phyloP scores from a whole-genome alignment of 2,888 invertebrate genomes.

The Entomobrya multifasciata region DNA sequence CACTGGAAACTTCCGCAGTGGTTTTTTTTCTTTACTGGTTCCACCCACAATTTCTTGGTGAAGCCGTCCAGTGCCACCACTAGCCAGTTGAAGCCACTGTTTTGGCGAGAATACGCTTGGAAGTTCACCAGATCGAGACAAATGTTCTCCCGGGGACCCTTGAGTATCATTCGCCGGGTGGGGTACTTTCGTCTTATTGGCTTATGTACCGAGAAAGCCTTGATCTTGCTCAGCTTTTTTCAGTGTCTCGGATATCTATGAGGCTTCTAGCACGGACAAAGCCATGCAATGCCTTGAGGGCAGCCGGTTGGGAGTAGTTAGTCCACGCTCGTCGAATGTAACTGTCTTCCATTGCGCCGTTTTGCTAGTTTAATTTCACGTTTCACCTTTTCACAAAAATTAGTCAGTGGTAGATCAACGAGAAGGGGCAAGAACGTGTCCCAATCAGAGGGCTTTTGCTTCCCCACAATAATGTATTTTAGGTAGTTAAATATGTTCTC shows the following conservation, averaged over 20 bases:
- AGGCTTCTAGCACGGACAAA: not conserved
- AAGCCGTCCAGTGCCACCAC: not conserved
- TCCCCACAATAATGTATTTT: not conserved
- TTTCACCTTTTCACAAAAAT: not conserved
- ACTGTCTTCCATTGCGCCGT: not conserved
- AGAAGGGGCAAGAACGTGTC: not conserved
- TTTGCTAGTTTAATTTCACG: not conserved
- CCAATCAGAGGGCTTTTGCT: not conserved
- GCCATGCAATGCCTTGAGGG: not conserved
- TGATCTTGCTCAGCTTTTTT: not conserved
- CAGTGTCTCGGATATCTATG: not conserved
- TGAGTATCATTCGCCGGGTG: not conserved
- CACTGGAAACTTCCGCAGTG: not conserved
- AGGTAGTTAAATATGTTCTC: not conserved
- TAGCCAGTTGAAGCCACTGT: not conserved
- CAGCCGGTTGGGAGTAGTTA: not conserved
- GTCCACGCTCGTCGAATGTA: conserved; percentile 10
- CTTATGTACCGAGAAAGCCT: not conserved
- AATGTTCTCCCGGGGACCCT: not conserved
- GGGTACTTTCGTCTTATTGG: not conserved
- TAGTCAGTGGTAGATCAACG: not conserved
- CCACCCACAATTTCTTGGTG: not conserved
- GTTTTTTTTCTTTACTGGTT: not conserved
- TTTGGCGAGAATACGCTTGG: not conserved
- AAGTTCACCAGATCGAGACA: not conserved